Base-by-base conservation (phyloP, 2,888 invertebrate species). In the Amblyjoppa proteus region DNA sequence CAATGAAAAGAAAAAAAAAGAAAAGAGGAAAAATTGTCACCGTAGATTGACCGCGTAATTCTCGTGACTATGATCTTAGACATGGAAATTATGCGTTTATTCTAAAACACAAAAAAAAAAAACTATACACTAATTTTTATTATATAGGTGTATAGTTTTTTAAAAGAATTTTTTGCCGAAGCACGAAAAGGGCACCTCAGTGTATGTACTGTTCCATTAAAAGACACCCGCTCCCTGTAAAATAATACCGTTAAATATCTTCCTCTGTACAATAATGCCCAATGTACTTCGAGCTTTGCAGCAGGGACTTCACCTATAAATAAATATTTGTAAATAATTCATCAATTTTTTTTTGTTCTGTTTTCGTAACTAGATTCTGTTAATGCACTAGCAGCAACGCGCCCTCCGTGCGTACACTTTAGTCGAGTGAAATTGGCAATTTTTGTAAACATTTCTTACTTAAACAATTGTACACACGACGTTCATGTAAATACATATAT, bases 281-380 rank as follows among this genome's bases (percentile, higher is more conserved):
- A 11, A 20, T 9, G 16, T 61, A 13, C 64, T 28, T 16, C 31
- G 51, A 66, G 64, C 45, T 74, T 74, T 51, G 49, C 75, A 76
- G 75, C 75, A 76, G 31, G 31, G 34, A 49, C 34, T 31, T 20
- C 49, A 77, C 38, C 34, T 16, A 20, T 51, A 41, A 61, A 28
- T 13, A 68, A 53, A 56, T 41, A 68, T 68, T 4, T 68, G 66
- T 77, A 68, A 53, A 77, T 76, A 68, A 53, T 56, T 41, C 31
- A 28, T n/a, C 51, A 31, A 25, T 45, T 75, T 53, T 9, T 56
- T 56, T 20, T 56, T 20, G 56, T 56, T 3, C 25, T 0, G 28
- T 58, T 28, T 11, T 45, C 13, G 11, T 45, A 28, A 20, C 25
- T 58, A 25, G 20, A 58, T 9, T 58, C 28, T 20, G 9, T 13